Evolutionary conservation across 2,797 vertebrate species (phyloP).

Genomic region (Tinamus major): DNA sequence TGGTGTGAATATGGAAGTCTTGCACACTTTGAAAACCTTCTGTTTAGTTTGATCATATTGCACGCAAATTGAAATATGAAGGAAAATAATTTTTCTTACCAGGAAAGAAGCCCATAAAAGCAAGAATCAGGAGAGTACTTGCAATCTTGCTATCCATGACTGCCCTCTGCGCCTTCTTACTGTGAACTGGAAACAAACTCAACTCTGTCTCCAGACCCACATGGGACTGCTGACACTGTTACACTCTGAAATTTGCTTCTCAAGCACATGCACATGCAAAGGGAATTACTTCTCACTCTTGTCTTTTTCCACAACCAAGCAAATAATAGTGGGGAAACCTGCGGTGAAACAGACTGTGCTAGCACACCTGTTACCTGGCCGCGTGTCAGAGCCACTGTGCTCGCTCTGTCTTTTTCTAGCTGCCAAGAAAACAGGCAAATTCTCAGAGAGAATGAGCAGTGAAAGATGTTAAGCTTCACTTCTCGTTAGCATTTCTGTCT

Average conservation of each 20-base stretch:
- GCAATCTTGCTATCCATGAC: not conserved
- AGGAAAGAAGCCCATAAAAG: not conserved
- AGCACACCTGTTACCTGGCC: not conserved
- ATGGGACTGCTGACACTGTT: not conserved
- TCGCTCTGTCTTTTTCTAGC: not conserved
- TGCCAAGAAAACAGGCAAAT: not conserved
- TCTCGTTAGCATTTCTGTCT: not conserved
- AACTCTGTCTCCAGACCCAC: not conserved
- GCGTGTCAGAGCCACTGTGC: not conserved
- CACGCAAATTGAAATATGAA: not conserved
- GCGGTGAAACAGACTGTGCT: not conserved
- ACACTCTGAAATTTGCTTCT: not conserved
- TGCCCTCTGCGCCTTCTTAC: not conserved
- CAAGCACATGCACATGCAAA: not conserved
- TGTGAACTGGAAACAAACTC: not conserved
- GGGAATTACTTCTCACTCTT: not conserved
- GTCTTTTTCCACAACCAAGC: not conserved
- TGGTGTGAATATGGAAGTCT: not conserved
- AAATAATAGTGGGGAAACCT: not conserved
- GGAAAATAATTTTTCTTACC: not conserved
- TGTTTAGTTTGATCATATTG: not conserved
- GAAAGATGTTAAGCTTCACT: not conserved
- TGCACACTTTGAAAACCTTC: not conserved
- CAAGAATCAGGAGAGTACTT: not conserved
- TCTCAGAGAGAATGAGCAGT: not conserved